Evolutionary conservation across 2,113 vertebrate genomes (phyloP).

Genomic region (Pteropus alecto): DNA sequence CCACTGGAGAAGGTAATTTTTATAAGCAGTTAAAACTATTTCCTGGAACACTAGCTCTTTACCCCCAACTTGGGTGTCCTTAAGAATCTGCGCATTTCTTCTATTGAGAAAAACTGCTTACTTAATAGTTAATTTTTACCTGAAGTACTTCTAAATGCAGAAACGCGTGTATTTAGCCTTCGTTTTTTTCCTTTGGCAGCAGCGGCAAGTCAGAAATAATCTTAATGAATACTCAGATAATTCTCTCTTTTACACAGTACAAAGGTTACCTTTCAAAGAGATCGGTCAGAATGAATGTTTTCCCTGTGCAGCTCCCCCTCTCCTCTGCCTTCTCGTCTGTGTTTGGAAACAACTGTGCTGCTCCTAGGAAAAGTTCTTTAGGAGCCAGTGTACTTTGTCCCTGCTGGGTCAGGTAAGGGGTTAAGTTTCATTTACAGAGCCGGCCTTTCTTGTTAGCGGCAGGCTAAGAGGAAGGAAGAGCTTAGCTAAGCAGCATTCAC

Average conservation of each 20-base stretch:
- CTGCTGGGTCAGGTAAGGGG: neutral
- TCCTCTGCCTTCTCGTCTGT: neutral
- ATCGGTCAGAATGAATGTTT: neutral
- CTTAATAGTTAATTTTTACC: conserved; percentile 19
- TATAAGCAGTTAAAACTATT: neutral
- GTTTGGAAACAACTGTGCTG: neutral
- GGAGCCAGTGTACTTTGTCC: conserved; percentile 20
- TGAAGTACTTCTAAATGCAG: neutral
- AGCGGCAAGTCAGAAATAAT: neutral
- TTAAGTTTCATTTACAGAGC: conserved; percentile 22
- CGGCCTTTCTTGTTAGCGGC: neutral
- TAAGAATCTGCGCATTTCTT: neutral
- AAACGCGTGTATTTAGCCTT: neutral
- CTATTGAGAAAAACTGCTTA: neutral
- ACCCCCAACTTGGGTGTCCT: neutral
- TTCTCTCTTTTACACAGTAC: neutral
- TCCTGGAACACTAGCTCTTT: neutral
- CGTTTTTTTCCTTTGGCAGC: neutral
- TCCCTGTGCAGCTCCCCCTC: neutral
- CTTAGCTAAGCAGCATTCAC: neutral
- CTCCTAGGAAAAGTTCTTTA: neutral
- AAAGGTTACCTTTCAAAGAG: neutral
- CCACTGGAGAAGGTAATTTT: neutral
- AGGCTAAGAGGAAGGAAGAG: neutral
- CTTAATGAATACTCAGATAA: neutral